phyloP scores from a whole-genome alignment of 2,113 vertebrate species.

The Pitta sordida region DNA sequence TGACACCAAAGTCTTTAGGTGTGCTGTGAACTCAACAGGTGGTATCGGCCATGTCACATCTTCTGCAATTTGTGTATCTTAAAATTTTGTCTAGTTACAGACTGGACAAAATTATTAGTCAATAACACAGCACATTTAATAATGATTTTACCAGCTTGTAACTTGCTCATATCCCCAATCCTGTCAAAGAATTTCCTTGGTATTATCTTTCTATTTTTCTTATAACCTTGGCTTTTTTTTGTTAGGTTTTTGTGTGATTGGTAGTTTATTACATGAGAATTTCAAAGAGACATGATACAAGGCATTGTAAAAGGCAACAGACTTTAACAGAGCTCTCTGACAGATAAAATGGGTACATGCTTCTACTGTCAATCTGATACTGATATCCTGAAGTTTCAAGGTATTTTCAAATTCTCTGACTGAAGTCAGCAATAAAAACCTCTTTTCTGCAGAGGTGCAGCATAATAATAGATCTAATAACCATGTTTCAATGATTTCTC shows the following conservation, averaged over 20 bases:
- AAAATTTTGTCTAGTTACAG: not conserved
- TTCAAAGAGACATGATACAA: not conserved
- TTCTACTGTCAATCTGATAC: not conserved
- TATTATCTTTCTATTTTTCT: not conserved
- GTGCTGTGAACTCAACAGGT: not conserved
- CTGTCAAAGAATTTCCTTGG: not conserved
- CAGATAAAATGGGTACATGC: not conserved
- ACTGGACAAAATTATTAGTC: not conserved
- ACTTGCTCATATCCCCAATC: not conserved
- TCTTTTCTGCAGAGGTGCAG: not conserved
- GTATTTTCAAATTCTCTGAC: not conserved
- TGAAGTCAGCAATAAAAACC: not conserved
- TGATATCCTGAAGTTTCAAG: not conserved
- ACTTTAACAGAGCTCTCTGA: not conserved
- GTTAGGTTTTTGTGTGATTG: not conserved
- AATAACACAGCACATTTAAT: not conserved
- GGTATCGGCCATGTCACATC: not conserved
- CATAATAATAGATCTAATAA: not conserved
- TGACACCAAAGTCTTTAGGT: not conserved
- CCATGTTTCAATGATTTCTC: not conserved
- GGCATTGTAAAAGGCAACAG: not conserved
- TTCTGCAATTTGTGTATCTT: not conserved
- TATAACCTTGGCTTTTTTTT: not conserved
- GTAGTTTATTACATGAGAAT: not conserved
- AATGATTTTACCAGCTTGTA: not conserved